Percentiles rank a stretch among this genome's conserved stretches.
Evolutionary conservation across 2,113 vertebrate genomes (phyloP).

Genomic region (Diadophis punctatus): DNA sequence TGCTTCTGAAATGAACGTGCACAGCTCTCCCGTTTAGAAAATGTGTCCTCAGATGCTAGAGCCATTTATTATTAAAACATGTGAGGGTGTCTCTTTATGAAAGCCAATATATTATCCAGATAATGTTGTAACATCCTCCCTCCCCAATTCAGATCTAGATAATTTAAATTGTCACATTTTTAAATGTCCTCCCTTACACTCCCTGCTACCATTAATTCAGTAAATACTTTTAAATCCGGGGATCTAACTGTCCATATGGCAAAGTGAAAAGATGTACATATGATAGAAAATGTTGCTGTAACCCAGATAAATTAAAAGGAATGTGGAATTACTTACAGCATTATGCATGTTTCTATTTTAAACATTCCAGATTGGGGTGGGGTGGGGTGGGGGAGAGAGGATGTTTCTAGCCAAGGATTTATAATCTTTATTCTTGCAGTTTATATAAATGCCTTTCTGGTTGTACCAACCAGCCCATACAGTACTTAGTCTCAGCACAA

Average conservation of each 20-base stretch:
- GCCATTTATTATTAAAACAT: neutral
- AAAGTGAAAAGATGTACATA: neutral
- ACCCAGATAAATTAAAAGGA: slow-evolving; percentile 27
- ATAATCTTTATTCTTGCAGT: neutral
- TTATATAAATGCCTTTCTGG: neutral
- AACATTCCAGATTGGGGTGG: neutral
- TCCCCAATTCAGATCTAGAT: neutral
- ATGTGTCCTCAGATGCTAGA: neutral
- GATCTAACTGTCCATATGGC: rapidly evolving
- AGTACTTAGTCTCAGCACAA: neutral
- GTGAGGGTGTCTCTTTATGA: rapidly evolving
- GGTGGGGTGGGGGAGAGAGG: neutral
- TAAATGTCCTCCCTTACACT: neutral
- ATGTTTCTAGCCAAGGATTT: neutral
- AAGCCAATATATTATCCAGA: neutral
- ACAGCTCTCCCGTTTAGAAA: neutral
- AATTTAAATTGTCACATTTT: neutral
- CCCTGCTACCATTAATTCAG: neutral
- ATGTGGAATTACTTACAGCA: slow-evolving; percentile 7
- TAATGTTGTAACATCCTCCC: neutral
- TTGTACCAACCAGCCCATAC: neutral
- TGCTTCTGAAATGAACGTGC: neutral
- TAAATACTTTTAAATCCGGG: neutral
- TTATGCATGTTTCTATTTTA: neutral
- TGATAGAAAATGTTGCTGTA: slow-evolving; percentile 31